Evolutionary conservation across 64 coral and sea anemone species (phyloP).

Genomic region (Stichodactyla helianthus): DNA sequence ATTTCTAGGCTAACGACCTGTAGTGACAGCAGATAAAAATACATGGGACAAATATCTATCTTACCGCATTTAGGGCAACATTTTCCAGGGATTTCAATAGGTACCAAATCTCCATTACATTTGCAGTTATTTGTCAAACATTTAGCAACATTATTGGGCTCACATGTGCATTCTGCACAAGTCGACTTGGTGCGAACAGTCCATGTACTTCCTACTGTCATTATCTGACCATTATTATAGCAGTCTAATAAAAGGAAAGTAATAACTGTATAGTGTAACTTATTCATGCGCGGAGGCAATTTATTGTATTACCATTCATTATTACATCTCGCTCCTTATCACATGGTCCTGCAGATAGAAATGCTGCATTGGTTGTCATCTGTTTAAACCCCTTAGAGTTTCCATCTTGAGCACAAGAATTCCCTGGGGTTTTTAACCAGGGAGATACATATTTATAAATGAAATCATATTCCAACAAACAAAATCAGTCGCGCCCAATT

Average conservation of each 20-base stretch:
- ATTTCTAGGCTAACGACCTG: background rate
- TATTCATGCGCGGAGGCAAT: background rate
- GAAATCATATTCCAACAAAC: too few species aligned
- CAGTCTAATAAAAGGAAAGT: background rate
- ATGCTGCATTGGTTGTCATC: too few species aligned
- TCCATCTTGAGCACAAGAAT: too few species aligned
- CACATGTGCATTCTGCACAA: background rate
- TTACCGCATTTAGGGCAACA: slow-evolving; percentile 11
- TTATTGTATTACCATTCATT: too few species aligned
- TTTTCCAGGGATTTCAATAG: background rate
- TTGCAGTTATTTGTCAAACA: background rate
- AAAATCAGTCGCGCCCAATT: too few species aligned
- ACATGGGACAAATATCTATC: background rate
- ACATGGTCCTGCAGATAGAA: too few species aligned
- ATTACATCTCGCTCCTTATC: too few species aligned
- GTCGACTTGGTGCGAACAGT: background rate
- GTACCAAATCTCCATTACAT: background rate
- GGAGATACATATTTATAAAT: too few species aligned
- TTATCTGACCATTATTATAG: background rate
- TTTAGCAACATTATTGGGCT: background rate
- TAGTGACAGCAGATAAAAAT: too few species aligned
- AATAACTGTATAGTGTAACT: too few species aligned
- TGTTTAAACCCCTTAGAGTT: too few species aligned
- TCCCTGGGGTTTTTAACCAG: too few species aligned
- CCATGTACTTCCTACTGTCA: background rate